Conservation (phyloP, 2,797 vertebrate genomes). For the Botia kubotai region DNA sequence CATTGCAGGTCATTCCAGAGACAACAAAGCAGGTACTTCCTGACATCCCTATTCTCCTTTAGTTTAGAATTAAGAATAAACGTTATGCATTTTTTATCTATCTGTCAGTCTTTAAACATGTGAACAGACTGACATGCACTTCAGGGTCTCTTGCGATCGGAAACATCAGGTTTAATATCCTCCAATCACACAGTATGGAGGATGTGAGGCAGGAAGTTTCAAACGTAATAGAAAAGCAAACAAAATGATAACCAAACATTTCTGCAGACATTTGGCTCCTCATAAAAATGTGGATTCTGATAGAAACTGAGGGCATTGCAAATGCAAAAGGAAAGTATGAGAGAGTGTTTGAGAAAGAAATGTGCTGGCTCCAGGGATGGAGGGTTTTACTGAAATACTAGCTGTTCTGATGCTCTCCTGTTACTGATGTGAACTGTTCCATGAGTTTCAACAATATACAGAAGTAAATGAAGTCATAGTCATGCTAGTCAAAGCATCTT, state of each 20-base stretch:
- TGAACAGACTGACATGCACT: conserved; percentile 25
- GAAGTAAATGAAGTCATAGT: not conserved
- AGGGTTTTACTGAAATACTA: conserved; percentile 6
- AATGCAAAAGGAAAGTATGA: conserved; percentile 15
- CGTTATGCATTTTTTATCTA: conserved; percentile 20
- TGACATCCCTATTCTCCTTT: conserved; percentile 44
- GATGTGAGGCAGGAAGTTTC: conserved; percentile 68
- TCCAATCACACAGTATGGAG: conserved; percentile 70
- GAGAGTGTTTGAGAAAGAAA: conserved; percentile 20
- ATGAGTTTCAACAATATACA: no score
- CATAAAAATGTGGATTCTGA: conserved; percentile 56
- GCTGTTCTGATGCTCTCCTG: not conserved
- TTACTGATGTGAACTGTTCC: not conserved
- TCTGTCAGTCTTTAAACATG: conserved; percentile 1
- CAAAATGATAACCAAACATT: conserved; percentile 67
- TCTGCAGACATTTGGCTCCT: conserved; percentile 56
- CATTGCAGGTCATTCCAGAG: no score
- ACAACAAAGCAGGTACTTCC: no score
- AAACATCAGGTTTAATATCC: conserved; percentile 76
- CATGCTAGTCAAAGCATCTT: not conserved
- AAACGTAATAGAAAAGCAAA: conserved; percentile 70
- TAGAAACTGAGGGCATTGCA: conserved; percentile 11
- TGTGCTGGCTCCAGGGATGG: conserved; percentile 3
- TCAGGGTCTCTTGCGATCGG: conserved; percentile 67
- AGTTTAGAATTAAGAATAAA: conserved; percentile 48